Evolutionary conservation across 92 coral and sea anemone species (phyloP), one percentile per base, ranked within the genome.

Genomic region (Phenganax subtilis): DNA sequence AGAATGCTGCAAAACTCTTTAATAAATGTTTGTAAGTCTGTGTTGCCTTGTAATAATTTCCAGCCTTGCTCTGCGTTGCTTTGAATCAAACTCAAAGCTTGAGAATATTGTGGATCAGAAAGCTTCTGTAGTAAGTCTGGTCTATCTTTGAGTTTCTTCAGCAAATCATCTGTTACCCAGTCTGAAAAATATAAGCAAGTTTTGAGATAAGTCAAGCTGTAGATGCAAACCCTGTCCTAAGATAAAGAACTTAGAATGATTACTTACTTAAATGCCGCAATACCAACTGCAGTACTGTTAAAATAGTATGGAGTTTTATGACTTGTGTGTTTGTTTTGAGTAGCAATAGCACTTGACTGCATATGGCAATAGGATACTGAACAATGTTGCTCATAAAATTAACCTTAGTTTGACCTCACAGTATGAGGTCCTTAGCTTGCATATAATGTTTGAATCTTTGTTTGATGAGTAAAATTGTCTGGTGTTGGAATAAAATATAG

Each of bases 121-220:
- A 91, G 86, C 83, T 85, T 76, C 52, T 88, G 88, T 15, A 87
- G 75, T 28, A 91, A 83, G 31, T 89, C 83, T 52, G 97, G 97
- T 60, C 89, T 87, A 37, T 71, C 80, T 63, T 90, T 87, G 58
- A 91, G 75, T 80, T 89, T 85, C 88, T 88, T 88, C 72, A 91
- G 73, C 6, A 91, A 75, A 71, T 91, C 91, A 8, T 81, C 93
- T 47, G 93, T 89, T 25, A 91, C 86, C 97, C 97, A 91, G 28
- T 89, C 97, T 91, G 55, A 67, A 79, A 52, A 10, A 31, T 65
- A 15, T 44, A 28, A 51, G 20, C 37, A 63, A 56, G 56, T 55
- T 54, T 58, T 25, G 72, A 44, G 11, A 57, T 2, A 31, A 51
- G 31, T 16, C 51, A 0, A 20, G 10, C 28, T 10, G 17, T 7